Evolutionary conservation across 2,888 invertebrate genomes (phyloP), one percentile per base, ranked within the genome.

Genomic region (Chaetogeoica ovagalla): DNA sequence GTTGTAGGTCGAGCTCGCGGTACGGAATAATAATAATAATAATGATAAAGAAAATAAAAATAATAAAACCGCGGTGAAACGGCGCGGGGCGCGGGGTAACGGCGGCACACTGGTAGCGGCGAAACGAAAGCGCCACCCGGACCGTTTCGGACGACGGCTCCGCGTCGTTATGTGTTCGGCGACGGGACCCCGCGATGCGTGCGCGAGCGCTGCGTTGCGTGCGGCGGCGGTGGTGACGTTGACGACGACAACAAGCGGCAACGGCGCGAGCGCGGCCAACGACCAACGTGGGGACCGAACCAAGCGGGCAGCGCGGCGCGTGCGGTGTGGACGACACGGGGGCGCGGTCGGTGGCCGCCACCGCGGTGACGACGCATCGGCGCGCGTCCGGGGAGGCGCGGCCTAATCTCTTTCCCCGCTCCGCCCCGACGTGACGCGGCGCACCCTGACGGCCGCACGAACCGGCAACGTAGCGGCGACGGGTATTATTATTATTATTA

Each of bases 81-180:
- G 21, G 15, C 60, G 48, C n/a, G n/a, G 75, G n/a, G 76, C 48
- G 59, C n/a, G 57, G 1, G 48, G 43, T 43, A 68, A 60, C 30
- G 66, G 62, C 21, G 77, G 66, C 30, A 37, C 60, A 60, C 66
- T 59, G 39, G 63, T 48, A 48, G 77, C 15, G 69, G 37, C 77
- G 70, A 70, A 77, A 52, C 69, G 77, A 77, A 70, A 77, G 77
- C 77, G 77, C 77, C 77, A 77, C 77, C 77, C 77, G 77, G 77
- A 77, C 77, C 77, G 77, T 77, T 70, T 77, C 77, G 77, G 77
- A 70, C 77, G 69, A 77, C 77, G 77, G 70, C 70, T 69, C 62
- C 69, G 77, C 69, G 77, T 70, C 48, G 77, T 70, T 62, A 69
- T 76, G 69, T 37, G 48, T 43, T 43, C 23, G 30, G 30, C 30